These are phyloP conservation scores for Sterrhoptilus dennistouni DNA, from an alignment of 2,113 vertebrate species.

Conservation along the genomic window DNA sequence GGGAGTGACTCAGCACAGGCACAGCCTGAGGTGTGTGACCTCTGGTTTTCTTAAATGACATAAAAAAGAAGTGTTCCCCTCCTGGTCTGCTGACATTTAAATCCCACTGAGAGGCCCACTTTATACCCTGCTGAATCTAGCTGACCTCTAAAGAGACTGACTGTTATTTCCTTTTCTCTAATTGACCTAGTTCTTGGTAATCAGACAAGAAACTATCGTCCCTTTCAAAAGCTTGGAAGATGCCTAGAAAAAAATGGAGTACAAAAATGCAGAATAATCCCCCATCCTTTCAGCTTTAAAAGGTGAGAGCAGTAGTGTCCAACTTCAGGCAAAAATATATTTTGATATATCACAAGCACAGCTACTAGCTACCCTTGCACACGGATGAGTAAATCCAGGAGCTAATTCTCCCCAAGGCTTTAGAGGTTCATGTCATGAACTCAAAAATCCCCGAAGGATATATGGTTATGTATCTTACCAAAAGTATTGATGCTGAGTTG, in stretches of 20 bases:
- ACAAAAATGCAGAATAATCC: background rate
- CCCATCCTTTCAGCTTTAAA: background rate
- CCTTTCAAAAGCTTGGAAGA: background rate
- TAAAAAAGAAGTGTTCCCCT: background rate
- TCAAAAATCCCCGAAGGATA: background rate
- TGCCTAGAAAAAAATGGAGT: background rate
- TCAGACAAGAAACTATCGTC: background rate
- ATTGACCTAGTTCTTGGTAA: background rate
- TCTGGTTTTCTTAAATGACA: background rate
- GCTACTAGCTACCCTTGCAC: background rate
- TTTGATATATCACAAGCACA: background rate
- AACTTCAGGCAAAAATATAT: background rate
- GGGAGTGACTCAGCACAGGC: background rate
- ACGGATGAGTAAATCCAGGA: background rate
- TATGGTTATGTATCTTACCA: conserved; percentile 70
- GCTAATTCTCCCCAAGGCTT: background rate
- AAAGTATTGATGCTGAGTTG: conserved; percentile 97
- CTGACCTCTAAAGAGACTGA: background rate
- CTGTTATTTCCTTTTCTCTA: background rate
- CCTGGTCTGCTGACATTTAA: background rate
- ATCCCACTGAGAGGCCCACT: background rate
- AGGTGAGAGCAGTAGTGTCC: background rate
- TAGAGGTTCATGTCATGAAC: background rate
- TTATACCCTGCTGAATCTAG: background rate
- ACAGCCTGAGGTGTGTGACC: background rate